Base-by-base conservation (phyloP, 2,113 vertebrate species). In the Lagopus muta region DNA sequence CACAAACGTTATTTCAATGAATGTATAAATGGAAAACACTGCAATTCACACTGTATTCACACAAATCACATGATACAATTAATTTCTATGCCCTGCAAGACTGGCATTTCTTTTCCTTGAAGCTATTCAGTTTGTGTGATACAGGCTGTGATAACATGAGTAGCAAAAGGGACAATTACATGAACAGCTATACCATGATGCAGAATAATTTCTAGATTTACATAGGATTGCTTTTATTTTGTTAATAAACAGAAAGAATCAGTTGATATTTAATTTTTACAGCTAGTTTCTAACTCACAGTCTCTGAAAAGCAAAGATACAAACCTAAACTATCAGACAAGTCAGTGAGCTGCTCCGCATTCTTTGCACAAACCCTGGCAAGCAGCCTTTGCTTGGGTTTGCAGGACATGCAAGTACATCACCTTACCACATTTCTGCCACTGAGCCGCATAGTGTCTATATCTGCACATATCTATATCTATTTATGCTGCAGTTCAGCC, bases 21-120 rank as follows among this genome's bases (percentile, higher is more conserved):
- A 38, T 61, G 36, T 89, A 28, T 54, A 80, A 94, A 93, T 66
- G 4, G 4, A 92, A 67, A 86, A 95, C 21, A 38, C 4, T 75
- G 70, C 92, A 95, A 94, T 93, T 93, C 93, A 95, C 52, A 50
- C 8, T 34, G 65, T 60, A n/a, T 40, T 61, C 34, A 38, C 17
- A 87, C 92, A 95, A 94, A 92, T 92, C 92, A 94, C 52, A 50
- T 8, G 34, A 69, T 57, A 30, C 30, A 76, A 88, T 90, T 90
- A 90, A 93, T 93, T 13, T 52, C 8, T 93, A 80, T 92, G 43
- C 47, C 60, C 73, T 86, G 32, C 36, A 93, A 95, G 87, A 77
- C 24, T 64, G 61, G 36, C 27, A 38, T 95, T 60, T 92, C 75
- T 90, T 96, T 83, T 69, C 6, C 43, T 82, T 55, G 70, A 75